Percentiles rank a stretch among this genome's conserved stretches.
These are phyloP conservation scores for Linnaemya tessellans DNA, from an alignment of 2,888 invertebrate species.

Conservation along the genomic window DNA sequence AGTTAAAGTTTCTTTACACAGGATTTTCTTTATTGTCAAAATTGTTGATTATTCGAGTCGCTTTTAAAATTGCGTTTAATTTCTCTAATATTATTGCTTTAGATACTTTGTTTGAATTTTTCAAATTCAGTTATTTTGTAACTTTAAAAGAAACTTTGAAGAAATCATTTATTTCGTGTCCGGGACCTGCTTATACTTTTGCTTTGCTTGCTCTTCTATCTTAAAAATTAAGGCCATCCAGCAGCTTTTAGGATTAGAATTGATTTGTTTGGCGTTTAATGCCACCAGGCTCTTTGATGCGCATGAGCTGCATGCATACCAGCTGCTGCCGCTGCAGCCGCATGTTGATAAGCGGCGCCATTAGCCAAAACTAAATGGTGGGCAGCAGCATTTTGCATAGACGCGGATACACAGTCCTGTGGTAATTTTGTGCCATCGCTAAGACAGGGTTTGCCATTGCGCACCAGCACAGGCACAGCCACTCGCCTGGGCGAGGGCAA, in stretches of 20 bases:
- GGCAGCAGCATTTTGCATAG: constrained; percentile 77
- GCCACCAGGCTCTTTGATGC: constrained; percentile 82
- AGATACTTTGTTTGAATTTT: constrained; percentile 40
- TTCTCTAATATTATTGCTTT: constrained; percentile 61
- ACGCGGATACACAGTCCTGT: constrained; percentile 83
- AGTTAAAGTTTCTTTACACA: constrained; percentile 17
- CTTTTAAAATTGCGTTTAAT: constrained; percentile 64
- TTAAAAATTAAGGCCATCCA: constrained; percentile 63
- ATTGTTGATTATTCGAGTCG: constrained; percentile 77
- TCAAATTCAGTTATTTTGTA: constrained; percentile 41
- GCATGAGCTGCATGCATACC: constrained; percentile 81
- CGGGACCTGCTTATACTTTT: constrained; percentile 23
- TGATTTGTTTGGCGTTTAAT: constrained; percentile 40
- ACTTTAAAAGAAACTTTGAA: constrained; percentile 35
- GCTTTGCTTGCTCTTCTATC: constrained; percentile 3
- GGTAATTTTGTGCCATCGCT: constrained; percentile 84
- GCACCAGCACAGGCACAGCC: constrained; percentile 96
- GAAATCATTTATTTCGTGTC: neutral
- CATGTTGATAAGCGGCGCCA: constrained; percentile 80
- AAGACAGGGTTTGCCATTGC: constrained; percentile 96
- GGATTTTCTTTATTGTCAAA: constrained; percentile 77
- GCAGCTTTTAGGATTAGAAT: constrained; percentile 61
- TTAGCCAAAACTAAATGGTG: constrained; percentile 84
- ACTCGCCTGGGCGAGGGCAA: constrained; percentile 94
- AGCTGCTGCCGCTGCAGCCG: constrained; percentile 80